Base-by-base conservation (phyloP, 2,113 vertebrate genomes). In the Lagopus muta region DNA sequence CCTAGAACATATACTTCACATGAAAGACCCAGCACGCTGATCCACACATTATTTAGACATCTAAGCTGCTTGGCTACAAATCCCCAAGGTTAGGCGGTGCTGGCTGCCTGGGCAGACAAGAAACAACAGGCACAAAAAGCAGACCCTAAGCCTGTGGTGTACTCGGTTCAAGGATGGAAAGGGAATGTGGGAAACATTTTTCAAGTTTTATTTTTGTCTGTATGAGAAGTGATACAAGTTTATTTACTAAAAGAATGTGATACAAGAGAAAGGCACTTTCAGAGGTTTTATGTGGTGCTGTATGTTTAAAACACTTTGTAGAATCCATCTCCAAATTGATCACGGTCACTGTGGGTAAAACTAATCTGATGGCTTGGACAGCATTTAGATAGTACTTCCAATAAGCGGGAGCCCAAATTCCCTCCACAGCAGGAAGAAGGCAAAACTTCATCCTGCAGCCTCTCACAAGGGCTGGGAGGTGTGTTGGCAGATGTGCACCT, bases 21-120 rank as follows among this genome's bases (percentile, higher is more conserved):
- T 75, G 69, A 94, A 90, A 94, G 80, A 64, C n/a, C 20, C 21
- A 1, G 0, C 62, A 55, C 0, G 1, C 43, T 50, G 36, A 84
- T 78, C 62, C 27, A 70, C 78, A 62, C 30, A 25, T 92, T 88
- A 93, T 67, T 83, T 78, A 75, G 89, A 84, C 40, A 52, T 86
- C 47, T 74, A 69, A 83, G 30, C 13, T 86, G 32, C 45, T 82
- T 65, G 36, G 19, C 9, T 61, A 70, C 61, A 86, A 72, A 61
- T 50, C 80, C 79, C 71, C 27, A 72, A 73, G 85, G 61, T 28
- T 88, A 67, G 25, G 34, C 7, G 3, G 18, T 18, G 57, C 25
- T 60, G 72, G 69, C 22, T 94, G 65, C 25, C 11, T 27, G 32
- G 19, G n/a, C 30, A 67, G 27, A 85, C 66, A 38, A 89, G 42